Conservation (phyloP, 2,888 invertebrate species). For the Noctua pronuba region DNA sequence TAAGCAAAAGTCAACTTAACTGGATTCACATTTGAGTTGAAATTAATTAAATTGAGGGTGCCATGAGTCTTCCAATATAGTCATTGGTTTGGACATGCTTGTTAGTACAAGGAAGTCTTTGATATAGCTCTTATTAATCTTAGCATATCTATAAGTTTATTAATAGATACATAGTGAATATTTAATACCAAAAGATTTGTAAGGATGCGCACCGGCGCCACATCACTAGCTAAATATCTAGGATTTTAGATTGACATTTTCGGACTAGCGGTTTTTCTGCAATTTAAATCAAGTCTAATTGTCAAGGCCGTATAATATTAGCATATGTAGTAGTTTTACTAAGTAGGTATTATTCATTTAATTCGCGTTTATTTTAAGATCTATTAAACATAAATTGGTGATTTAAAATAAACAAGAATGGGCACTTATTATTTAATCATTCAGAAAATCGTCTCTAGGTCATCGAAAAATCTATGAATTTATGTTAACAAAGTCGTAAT, state of each 20-base stretch:
- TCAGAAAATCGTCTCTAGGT: conserved; percentile 5
- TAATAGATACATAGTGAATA: neutral
- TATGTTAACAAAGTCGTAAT: neutral
- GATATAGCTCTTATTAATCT: neutral
- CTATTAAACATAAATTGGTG: neutral
- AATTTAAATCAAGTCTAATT: conserved; percentile 71
- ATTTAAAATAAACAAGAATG: conserved; percentile 3
- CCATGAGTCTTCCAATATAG: neutral
- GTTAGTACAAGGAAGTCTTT: neutral
- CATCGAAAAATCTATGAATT: neutral
- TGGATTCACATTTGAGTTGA: neutral
- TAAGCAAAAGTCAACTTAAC: neutral
- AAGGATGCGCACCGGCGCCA: conserved; percentile 8
- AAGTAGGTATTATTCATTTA: conserved; percentile 11
- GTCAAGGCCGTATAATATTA: conserved; percentile 73
- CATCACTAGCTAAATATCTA: conserved; percentile 54
- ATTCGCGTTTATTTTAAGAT: neutral
- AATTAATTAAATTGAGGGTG: neutral
- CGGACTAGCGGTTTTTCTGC: conserved; percentile 69
- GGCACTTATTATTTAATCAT: neutral
- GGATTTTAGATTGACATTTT: conserved; percentile 73
- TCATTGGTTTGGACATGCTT: neutral
- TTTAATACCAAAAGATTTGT: neutral
- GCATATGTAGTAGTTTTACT: conserved; percentile 45
- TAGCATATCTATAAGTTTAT: neutral